Base-by-base conservation (phyloP, 1,140 invertebrate genomes). In the Aphaenogaster ashmeadi region DNA sequence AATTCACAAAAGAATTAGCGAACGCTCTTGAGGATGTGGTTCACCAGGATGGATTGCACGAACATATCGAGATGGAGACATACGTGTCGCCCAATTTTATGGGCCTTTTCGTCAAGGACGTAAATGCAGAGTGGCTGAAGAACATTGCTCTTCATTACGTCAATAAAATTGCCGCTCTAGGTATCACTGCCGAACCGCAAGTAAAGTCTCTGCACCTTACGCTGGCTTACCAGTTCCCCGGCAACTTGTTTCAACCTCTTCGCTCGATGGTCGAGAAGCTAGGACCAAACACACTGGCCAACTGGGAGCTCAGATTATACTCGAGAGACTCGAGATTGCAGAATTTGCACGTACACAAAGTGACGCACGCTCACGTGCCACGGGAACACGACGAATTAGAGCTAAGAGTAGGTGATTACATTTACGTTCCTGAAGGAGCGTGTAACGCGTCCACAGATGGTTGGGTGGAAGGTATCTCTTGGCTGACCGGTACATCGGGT, bases 21-120 rank as follows among this genome's bases (percentile, higher is more conserved):
- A 96, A 96, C 91, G 93, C 95, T 1, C 93, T 98, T 36, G 97
- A 97, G 91, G 96, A 96, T 88, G 96, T 98, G n/a, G 96, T 97
- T 74, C 96, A 97, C 88, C 96, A 96, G 91, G 96, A 97, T 54
- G 96, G 97, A 47, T 96, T 96, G 79, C 95, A 96, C 64, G 96
- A 97, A 58, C 96, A 96, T 21, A 94, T 98, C 0, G 97, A 97
- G 89, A 93, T 98, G 41, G 98, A 98, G 92, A 97, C 97, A 2
- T 98, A 98, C 93, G 96, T 98, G 60, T 98, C 98, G 41, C 97
- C 97, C 33, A 98, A 98, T 94, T 98, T 98, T 93, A 98, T 98
- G 97, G 98, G 98, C 0, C 96, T 98, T 21, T 98, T 98, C 95
- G 97, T 98, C 7, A 97, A 97, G 71, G 97, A 98, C 80, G 96